Conservation (phyloP, 2,888 invertebrate species). For the Abrostola tripartita region DNA sequence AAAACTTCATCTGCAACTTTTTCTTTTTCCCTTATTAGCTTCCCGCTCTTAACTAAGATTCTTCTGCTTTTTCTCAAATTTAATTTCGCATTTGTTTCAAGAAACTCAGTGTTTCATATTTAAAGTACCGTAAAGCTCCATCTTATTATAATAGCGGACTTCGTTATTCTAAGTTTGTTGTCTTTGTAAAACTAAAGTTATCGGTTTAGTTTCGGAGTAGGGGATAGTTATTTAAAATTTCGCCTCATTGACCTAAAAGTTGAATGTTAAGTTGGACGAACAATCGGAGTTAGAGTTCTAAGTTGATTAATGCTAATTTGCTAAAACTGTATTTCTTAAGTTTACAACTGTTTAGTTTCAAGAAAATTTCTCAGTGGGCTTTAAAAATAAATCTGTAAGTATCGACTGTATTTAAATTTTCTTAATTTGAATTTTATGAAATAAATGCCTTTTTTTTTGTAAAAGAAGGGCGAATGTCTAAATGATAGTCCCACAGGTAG, state of each 20-base stretch:
- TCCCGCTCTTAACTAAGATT: slow-evolving; percentile 77
- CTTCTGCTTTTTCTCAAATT: slow-evolving; percentile 72
- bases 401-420: too few relatives aligned
- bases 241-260: background rate
- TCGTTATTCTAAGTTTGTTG: slow-evolving; percentile 35
- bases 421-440: too few relatives aligned
- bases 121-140: slow-evolving; percentile 58
- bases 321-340: too few relatives aligned
- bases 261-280: background rate
- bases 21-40: slow-evolving; percentile 77
- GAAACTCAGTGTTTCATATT: slow-evolving; percentile 59
- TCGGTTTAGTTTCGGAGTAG: slow-evolving; percentile 19
- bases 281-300: background rate
- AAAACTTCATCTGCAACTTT: slow-evolving; percentile 79
- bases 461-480: too few relatives aligned
- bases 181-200: slow-evolving; percentile 29
- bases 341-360: too few relatives aligned
- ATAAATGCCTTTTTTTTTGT: too few relatives aligned
- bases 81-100: slow-evolving; percentile 69
- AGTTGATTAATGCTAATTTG: background rate
- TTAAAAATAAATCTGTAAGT: too few relatives aligned
- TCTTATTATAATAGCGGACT: slow-evolving; percentile 44
- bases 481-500: too few relatives aligned
- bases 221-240: slow-evolving; percentile 3
- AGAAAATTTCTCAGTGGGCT: too few relatives aligned